These are phyloP conservation scores for Chironex yamaguchii DNA, from an alignment of 30 jellyfish, hydroid and myxozoan species.

Conservation along the genomic window DNA sequence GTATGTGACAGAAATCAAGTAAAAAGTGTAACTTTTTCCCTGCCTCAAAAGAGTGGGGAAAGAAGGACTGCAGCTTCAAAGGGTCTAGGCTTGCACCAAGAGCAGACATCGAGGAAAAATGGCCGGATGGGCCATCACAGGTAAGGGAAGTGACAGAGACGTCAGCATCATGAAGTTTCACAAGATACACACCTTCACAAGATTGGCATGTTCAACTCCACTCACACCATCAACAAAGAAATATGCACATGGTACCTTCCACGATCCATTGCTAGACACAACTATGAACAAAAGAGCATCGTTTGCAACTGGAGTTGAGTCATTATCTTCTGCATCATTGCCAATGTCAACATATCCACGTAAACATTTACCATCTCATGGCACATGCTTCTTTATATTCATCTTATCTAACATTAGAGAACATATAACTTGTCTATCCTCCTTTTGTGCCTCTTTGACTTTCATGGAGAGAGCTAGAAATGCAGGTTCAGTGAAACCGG, in stretches of 20 bases:
- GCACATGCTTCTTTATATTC: conserved; percentile 46
- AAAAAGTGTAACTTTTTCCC: conserved; percentile 17
- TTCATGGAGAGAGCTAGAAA: conserved; percentile 19
- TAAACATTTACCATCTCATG: conserved; percentile 48
- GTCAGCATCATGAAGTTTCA: conserved; percentile 44
- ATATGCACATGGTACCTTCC: conserved; percentile 65
- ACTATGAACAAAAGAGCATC: conserved; percentile 61
- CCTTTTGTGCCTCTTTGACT: background rate
- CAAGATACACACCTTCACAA: conserved; percentile 36
- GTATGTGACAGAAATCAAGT: conserved; percentile 84
- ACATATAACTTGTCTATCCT: conserved; percentile 3
- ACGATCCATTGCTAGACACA: conserved; percentile 33
- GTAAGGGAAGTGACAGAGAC: conserved; percentile 42
- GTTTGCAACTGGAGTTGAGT: conserved; percentile 39
- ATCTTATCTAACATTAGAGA: conserved; percentile 44
- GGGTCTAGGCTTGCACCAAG: conserved; percentile 55
- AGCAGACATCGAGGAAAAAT: conserved; percentile 52
- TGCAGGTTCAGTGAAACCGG: conserved; percentile 69
- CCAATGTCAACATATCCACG: conserved; percentile 61
- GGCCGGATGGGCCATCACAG: conserved; percentile 78
- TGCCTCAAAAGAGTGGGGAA: conserved; percentile 57
- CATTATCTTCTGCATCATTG: conserved; percentile 51
- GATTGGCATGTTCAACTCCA: conserved; percentile 65
- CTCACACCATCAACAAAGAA: conserved; percentile 62
- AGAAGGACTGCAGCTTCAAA: conserved; percentile 14